Base-by-base conservation (phyloP, 1,140 invertebrate genomes). In the Eumaeus atala region DNA sequence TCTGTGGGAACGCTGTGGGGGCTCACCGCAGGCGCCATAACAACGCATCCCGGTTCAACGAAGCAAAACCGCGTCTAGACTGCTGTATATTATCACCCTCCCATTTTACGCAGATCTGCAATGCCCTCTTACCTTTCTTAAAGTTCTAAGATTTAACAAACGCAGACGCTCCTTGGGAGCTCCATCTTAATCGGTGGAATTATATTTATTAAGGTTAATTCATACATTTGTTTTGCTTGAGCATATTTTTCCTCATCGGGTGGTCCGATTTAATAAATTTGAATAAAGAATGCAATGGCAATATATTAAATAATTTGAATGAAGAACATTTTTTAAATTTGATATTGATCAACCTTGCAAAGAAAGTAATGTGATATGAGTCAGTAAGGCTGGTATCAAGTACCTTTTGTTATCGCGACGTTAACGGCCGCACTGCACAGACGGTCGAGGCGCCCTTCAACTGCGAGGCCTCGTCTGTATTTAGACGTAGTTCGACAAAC, bases 51-150 rank as follows among this genome's bases (percentile, higher is more conserved):
- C 60, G 61, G 62, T 58, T 70, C 73, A 75, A 51, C 58, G 64
- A 71, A 74, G 77, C 78, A 81, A 81, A 83, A 81, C 77, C 74
- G 67, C 65, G 80, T 81, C 80, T 82, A 86, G 80, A 86, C 72
- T 58, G 66, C 58, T 73, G 64, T 77, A 66, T 71, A 75, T 71
- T 67, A 77, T 72, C 57, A 68, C 66, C 42, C 62, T 59, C 57
- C 70, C 65, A 77, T 74, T 77, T 72, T 74, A 72, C 59, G 57
- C 64, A 56, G 72, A 73, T 66, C 72, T 68, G 58, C 57, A 58
- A 56, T 72, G 61, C 70, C 61, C 56, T 66, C 59, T 74, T 66
- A 67, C 67, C 72, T 78, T 78, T 72, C 53, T 60, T 72, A 61
- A 66, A 62, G 60, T 62, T 59, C 66, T 47, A 53, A 56, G 42